Base-by-base conservation (phyloP, 2,113 vertebrate species). In the Rhizomys pruinosus region DNA sequence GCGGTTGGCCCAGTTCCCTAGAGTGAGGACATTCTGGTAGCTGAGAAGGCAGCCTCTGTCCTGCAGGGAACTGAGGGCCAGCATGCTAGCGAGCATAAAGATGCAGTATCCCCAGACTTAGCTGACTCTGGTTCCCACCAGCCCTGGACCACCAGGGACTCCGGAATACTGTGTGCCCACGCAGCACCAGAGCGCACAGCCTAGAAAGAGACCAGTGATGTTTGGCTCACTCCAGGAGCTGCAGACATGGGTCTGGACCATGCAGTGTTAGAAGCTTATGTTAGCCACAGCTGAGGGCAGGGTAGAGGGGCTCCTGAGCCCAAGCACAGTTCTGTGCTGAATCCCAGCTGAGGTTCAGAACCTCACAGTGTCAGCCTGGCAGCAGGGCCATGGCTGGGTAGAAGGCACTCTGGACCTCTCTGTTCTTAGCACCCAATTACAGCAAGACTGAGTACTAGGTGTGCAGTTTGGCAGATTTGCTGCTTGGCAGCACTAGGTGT, bases 241-340 rank as follows among this genome's bases (percentile, higher is more conserved):
- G 23, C 9, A 61, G 52, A 32, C 17, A 4, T 25, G 27, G 39
- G 23, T 20, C 47, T 0, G 1, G 12, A 9, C 16, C 3, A 2
- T 17, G 0, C 2, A 1, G 5, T 0, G 3, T 0, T 2, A 25
- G 39, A n/a, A 2, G 9, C 25, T 32, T 72, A 10, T 25, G 22
- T 13, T 15, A 4, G 22, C 42, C 0, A 0, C 22, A 3, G 16
- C 32, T 47, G 17, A 34, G n/a, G 52, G 27, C 16, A 66, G 32
- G 32, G 42, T 52, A 61, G 47, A 57, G 64, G 66, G 64, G 15
- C 1, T 4, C 27, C 59, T 22, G 11, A 12, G n/a, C n/a, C 47
- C 27, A 34, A 61, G 61, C 39, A 27, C 13, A 64, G 20, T 59
- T 34, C 52, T 59, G 64, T 71, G 37, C 87, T 66, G 34, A 52